A percentile compares a stretch with the other conserved stretches of the same genome.
Conservation (phyloP, 1,140 invertebrate genomes). For the Drosophila nigromelanica region DNA sequence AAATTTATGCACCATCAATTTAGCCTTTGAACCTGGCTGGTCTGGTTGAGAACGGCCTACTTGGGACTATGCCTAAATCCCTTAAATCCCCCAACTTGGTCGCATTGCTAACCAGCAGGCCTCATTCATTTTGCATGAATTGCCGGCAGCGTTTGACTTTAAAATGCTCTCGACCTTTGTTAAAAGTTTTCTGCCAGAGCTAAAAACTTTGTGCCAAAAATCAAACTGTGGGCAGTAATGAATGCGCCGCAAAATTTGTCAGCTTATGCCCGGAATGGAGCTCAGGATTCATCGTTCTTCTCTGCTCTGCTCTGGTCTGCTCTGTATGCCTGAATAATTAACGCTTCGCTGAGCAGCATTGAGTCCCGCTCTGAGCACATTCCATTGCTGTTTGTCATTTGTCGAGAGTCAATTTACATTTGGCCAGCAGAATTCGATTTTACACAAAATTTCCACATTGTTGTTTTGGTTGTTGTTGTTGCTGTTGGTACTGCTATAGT, state of each 20-base stretch:
- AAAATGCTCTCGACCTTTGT: slow-evolving; percentile 78
- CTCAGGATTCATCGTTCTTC: neutral
- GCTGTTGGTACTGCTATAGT: neutral
- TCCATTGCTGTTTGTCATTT: slow-evolving; percentile 56
- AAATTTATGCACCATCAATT: slow-evolving; percentile 79
- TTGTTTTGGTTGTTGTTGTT: slow-evolving; percentile 4
- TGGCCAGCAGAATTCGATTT: slow-evolving; percentile 55
- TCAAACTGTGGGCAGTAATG: slow-evolving; percentile 74
- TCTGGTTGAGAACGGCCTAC: slow-evolving; percentile 19
- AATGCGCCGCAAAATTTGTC: slow-evolving; percentile 66
- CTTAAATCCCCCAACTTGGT: slow-evolving; percentile 64
- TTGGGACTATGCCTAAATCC: slow-evolving; percentile 52
- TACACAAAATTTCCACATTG: slow-evolving; percentile 19
- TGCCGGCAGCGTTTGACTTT: slow-evolving; percentile 73
- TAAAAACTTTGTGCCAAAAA: slow-evolving; percentile 71
- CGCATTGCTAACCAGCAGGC: slow-evolving; percentile 50
- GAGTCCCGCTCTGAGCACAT: slow-evolving; percentile 22
- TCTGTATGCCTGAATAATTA: slow-evolving; percentile 68
- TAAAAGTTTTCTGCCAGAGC: slow-evolving; percentile 61
- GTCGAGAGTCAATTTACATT: slow-evolving; percentile 66
- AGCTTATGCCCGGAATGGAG: slow-evolving; percentile 34
- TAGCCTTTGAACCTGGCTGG: slow-evolving; percentile 47
- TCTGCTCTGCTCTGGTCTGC: slow-evolving; percentile 1
- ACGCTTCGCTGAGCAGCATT: slow-evolving; percentile 62
- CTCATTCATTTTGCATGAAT: slow-evolving; percentile 73